A percentile compares a stretch with the other conserved stretches of the same genome.
Evolutionary conservation across 2,113 vertebrate genomes (phyloP).

Genomic region (Potamarius usumacintae): DNA sequence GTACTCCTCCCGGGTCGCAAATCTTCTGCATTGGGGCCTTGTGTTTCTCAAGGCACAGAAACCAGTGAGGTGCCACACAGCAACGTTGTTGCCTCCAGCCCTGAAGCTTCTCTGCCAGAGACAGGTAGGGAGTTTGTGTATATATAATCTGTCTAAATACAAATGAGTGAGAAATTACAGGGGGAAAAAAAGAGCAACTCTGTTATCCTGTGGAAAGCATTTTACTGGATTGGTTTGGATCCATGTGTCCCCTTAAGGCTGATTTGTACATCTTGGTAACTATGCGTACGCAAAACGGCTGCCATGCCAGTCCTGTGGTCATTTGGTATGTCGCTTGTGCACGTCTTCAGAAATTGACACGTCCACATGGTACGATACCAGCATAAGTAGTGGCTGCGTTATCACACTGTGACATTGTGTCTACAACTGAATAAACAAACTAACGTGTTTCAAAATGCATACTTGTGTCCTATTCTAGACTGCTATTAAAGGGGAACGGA

Average conservation of each 20-base stretch:
- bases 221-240: not conserved
- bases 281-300: not conserved
- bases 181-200: not conserved
- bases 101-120: slow-evolving; percentile 68
- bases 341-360: not conserved
- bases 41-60: slow-evolving; percentile 48
- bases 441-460: not conserved
- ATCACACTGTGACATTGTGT: not conserved
- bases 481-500: not conserved
- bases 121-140: slow-evolving; percentile 59
- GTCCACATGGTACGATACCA: no score
- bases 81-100: slow-evolving; percentile 55
- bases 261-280: not conserved
- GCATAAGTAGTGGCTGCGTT: no score
- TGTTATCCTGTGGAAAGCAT: not conserved
- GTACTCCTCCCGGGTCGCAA: slow-evolving; percentile 53
- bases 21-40: not conserved
- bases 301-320: not conserved
- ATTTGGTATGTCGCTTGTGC: not conserved
- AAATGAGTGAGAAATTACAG: not conserved
- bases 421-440: not conserved
- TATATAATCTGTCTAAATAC: not conserved
- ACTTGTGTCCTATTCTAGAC: not conserved
- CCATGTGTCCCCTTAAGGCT: not conserved
- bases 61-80: slow-evolving; percentile 52